Conservation (phyloP, 2,888 invertebrate genomes). For the Oxytorus armatus region DNA sequence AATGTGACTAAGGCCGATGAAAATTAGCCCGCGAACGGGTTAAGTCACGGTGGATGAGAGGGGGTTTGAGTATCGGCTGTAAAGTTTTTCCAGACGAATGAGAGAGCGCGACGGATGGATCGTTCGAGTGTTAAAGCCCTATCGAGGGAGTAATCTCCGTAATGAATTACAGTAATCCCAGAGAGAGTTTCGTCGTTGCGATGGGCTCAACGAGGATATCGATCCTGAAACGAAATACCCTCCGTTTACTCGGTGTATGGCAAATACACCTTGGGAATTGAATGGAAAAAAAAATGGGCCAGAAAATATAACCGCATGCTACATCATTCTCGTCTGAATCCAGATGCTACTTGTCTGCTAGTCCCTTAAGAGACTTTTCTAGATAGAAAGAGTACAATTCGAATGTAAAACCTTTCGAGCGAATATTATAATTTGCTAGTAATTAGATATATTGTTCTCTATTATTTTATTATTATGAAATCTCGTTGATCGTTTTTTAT, state of each 20-base stretch:
- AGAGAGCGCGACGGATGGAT: conserved; percentile 41
- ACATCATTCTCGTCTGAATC: conserved; percentile 16
- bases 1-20: conserved; percentile 12
- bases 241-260: conserved; percentile 21
- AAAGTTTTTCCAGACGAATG: conserved; percentile 47
- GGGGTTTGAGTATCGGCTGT: conserved; percentile 20
- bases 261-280: conserved; percentile 28
- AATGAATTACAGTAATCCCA: conserved; percentile 65
- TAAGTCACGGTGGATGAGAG: conserved; percentile 17
- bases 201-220: conserved; percentile 55
- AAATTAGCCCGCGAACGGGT: conserved; percentile 43
- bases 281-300: conserved; percentile 31
- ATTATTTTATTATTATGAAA: no score
- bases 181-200: conserved; percentile 57
- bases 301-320: conserved; percentile 4
- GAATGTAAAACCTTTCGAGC: conserved; percentile 5
- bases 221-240: conserved; percentile 51
- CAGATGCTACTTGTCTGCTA: conserved; percentile 25
- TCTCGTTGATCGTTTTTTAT: background rate
- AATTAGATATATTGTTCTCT: background rate
- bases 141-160: conserved; percentile 66
- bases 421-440: background rate
- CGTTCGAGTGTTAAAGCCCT: conserved; percentile 62
- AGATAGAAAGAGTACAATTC: background rate
- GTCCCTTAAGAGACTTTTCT: conserved; percentile 7